Conservation (phyloP, 1,140 invertebrate species). For the Pseudobourletiella spinata region DNA sequence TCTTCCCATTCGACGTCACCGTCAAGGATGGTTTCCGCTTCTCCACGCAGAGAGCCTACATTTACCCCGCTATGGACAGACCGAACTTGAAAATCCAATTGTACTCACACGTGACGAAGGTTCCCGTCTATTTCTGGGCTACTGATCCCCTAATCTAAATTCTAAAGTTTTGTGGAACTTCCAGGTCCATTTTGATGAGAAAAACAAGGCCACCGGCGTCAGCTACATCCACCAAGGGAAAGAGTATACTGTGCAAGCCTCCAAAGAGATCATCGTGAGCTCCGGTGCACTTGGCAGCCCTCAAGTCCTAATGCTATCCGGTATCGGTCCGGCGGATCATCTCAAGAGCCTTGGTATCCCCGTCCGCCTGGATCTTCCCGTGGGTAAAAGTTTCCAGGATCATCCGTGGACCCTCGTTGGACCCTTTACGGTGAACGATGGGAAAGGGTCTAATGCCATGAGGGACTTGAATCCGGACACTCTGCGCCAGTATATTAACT, state of each 20-base stretch:
- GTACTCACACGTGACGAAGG: conserved; percentile 21
- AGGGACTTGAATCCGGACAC: background rate
- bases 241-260: background rate
- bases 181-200: background rate
- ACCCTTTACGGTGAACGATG: conserved; percentile 21
- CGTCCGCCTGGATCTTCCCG: conserved; percentile 7
- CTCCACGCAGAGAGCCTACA: conserved; percentile 18
- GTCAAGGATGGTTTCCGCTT: conserved; percentile 25
- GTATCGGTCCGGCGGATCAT: conserved; percentile 41
- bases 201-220: background rate
- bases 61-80: conserved; percentile 23
- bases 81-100: conserved; percentile 7
- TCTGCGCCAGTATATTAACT: conserved; percentile 60
- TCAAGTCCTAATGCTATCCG: conserved; percentile 41
- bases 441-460: background rate
- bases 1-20: conserved; percentile 18
- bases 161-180: background rate
- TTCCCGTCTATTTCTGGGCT: background rate
- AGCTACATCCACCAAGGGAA: background rate
- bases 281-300: conserved; percentile 34
- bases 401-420: conserved; percentile 37
- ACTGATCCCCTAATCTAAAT: background rate
- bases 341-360: conserved; percentile 23
- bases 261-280: background rate
- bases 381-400: conserved; percentile 45